These are phyloP conservation scores for Hyperoodon ampullatus DNA, from an alignment of 2,113 vertebrate species.

Conservation along the genomic window DNA sequence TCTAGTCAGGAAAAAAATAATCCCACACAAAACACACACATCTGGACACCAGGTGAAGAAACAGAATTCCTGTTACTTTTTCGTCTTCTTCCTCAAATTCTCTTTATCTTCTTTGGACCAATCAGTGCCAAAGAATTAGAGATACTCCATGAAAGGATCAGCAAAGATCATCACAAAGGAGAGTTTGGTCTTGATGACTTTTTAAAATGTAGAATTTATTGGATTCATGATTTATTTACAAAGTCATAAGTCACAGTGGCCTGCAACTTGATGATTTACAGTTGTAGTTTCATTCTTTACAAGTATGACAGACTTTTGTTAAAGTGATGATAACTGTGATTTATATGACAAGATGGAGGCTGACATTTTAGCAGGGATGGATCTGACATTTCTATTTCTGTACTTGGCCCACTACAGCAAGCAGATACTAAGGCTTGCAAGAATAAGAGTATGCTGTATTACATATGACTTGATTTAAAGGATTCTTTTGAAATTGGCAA, in stretches of 20 bases:
- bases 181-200: background rate
- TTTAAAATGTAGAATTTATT: background rate
- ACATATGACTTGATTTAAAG: constrained; percentile 55
- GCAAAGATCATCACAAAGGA: background rate
- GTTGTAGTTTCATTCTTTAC: background rate
- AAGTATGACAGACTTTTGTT: constrained; percentile 50
- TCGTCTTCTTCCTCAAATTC: background rate
- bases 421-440: background rate
- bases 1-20: background rate
- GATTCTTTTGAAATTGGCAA: constrained; percentile 58
- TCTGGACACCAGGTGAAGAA: background rate
- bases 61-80: background rate
- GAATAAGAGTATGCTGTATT: background rate
- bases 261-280: background rate
- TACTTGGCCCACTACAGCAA: background rate
- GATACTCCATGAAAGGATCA: background rate
- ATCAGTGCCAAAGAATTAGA: background rate
- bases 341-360: constrained; percentile 39
- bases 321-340: constrained; percentile 62
- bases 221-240: background rate
- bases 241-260: background rate
- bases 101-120: background rate
- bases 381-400: constrained; percentile 48
- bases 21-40: background rate
- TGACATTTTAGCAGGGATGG: constrained; percentile 28